Evolutionary conservation across 2,888 invertebrate genomes (phyloP).

Genomic region (Hoplodrina ambigua): DNA sequence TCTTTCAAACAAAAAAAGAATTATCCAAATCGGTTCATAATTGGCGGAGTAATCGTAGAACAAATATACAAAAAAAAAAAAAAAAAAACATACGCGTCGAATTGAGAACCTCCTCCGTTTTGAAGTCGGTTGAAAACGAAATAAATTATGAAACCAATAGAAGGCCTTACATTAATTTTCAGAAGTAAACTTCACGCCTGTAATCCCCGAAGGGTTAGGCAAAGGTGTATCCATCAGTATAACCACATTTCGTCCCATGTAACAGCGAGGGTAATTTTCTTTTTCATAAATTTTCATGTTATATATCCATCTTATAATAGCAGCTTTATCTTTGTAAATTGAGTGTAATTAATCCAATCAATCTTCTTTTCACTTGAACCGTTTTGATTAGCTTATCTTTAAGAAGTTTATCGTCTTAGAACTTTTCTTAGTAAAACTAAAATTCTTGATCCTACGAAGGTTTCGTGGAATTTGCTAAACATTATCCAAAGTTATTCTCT

Average conservation of each 20-base stretch:
- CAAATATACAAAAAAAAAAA: no score
- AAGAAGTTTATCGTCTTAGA: neutral
- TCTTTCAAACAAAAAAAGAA: no score
- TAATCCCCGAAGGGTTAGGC: no score
- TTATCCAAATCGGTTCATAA: no score
- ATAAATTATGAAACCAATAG: neutral
- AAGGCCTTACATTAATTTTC: neutral
- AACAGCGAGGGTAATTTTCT: no score
- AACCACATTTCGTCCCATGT: no score
- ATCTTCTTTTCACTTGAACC: constrained; percentile 2
- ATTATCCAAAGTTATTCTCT: neutral
- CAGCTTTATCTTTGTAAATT: neutral
- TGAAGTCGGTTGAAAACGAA: no score
- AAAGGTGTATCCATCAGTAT: no score
- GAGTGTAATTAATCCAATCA: neutral
- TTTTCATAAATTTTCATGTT: neutral
- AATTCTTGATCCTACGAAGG: neutral
- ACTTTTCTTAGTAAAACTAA: neutral
- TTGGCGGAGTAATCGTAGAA: no score
- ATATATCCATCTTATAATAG: neutral
- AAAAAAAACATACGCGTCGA: no score
- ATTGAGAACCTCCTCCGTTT: no score
- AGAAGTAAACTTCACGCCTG: no score
- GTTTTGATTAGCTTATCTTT: constrained; percentile 4
- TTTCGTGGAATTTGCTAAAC: constrained; percentile 2